These are phyloP conservation scores for Polypedilum vanderplanki DNA, from an alignment of 1,140 invertebrate species.

Conservation along the genomic window DNA sequence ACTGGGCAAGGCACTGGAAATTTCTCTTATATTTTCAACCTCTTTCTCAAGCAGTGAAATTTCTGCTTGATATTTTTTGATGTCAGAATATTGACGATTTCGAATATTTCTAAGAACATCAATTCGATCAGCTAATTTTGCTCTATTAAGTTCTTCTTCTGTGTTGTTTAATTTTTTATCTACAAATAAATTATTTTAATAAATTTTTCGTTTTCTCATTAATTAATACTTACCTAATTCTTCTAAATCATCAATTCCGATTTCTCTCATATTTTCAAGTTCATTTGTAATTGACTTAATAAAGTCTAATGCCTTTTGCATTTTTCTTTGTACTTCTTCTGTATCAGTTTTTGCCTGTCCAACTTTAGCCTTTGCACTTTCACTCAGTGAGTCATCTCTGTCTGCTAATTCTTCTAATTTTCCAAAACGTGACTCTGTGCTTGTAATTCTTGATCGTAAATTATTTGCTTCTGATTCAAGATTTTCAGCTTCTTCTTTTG, in stretches of 20 bases:
- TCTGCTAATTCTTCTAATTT: constrained; percentile 65
- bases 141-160: constrained; percentile 62
- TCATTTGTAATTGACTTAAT: constrained; percentile 74
- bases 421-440: constrained; percentile 61
- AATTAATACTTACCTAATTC: constrained; percentile 46
- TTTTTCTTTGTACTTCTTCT: constrained; percentile 66
- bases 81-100: constrained; percentile 66
- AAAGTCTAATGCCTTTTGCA: constrained; percentile 68
- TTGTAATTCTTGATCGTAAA: constrained; percentile 59
- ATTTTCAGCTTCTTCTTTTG: constrained; percentile 63
- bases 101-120: constrained; percentile 62
- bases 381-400: constrained; percentile 64
- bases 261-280: constrained; percentile 66
- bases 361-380: constrained; percentile 67
- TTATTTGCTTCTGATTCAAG: constrained; percentile 71
- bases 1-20: constrained; percentile 70
- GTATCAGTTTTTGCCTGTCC: constrained; percentile 80
- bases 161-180: constrained; percentile 66
- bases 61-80: constrained; percentile 77
- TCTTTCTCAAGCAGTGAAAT: constrained; percentile 63
- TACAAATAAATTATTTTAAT: constrained; percentile 36
- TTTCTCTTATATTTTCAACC: constrained; percentile 80
- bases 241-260: constrained; percentile 63
- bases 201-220: background rate
- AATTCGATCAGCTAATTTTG: constrained; percentile 70